Evolutionary conservation across 2,113 vertebrate species (phyloP).

Genomic region (Myrmecophaga tridactyla): DNA sequence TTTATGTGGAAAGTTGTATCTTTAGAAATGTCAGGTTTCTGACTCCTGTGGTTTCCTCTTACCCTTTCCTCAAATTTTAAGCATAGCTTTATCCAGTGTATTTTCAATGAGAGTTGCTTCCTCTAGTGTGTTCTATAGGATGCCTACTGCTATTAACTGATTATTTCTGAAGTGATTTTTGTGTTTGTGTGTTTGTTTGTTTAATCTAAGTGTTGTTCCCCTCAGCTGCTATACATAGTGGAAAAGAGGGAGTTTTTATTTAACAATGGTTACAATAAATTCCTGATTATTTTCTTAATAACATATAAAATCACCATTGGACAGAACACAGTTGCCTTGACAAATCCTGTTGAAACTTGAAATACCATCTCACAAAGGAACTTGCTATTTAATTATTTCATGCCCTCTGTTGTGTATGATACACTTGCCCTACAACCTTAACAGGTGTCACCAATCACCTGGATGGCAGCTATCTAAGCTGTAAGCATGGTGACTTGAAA

Average conservation of each 20-base stretch:
- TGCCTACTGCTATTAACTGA: background rate
- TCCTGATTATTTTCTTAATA: conserved; percentile 4
- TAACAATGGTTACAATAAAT: background rate
- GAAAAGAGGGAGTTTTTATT: background rate
- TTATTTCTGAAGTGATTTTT: background rate
- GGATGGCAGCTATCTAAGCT: background rate
- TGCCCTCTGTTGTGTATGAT: background rate
- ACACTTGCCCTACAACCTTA: background rate
- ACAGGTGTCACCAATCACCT: background rate
- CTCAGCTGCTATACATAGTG: background rate
- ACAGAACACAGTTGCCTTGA: background rate
- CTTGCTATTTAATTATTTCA: background rate
- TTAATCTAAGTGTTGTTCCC: background rate
- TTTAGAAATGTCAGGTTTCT: background rate
- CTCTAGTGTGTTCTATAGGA: background rate
- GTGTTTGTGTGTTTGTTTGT: background rate
- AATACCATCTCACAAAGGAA: background rate
- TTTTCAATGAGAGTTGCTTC: background rate
- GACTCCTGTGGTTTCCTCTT: background rate
- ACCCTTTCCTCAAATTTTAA: background rate
- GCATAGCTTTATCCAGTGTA: background rate
- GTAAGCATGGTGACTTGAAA: background rate
- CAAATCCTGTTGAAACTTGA: background rate
- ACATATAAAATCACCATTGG: background rate
- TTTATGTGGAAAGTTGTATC: background rate